Base-by-base conservation (phyloP, 1,140 invertebrate genomes). In the Drosophila obscura region DNA sequence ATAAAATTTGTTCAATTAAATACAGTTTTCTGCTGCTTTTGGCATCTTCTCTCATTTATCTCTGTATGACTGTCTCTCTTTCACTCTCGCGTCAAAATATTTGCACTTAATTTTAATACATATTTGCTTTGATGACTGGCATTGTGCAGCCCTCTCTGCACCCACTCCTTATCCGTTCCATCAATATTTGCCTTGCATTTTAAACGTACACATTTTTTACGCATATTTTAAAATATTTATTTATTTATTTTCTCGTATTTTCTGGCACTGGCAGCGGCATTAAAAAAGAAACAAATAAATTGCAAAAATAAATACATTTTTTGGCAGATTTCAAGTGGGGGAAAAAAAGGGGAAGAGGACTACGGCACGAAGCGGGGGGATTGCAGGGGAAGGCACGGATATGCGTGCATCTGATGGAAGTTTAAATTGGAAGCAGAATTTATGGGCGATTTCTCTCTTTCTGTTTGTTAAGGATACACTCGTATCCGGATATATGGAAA, bases 21-120 rank as follows among this genome's bases (percentile, higher is more conserved):
- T 87, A 62, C 65, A 61, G 55, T 46, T 65, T 65, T 48, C 51
- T 35, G 35, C 67, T 68, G 72, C 62, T 50, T 35, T 39, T 77
- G 65, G 49, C 65, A 50, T 39, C 11, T 35, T 11, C 57, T 56
- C 15, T 5, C 57, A 52, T 35, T 55, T 52, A 39, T 46, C 60
- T 52, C 44, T 44, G 19, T 19, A 19, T 19, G 19, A 0, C 22
- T 62, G 24, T 28, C 72, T 73, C 69, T 60, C 44, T 73, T 73
- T 66, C 43, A 9, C 15, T 4, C 48, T 57, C 50, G 79, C 79
- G 79, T 83, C 79, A 88, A 87, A 87, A 87, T 87, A 88, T 87
- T 87, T 89, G 60, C 83, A 72, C 83, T 83, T 83, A 52, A 88
- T 88, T 87, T 87, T 83, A 88, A 83, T 87, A 79, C 0, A 28